phyloP scores from a whole-genome alignment of 2,113 vertebrate genomes.

The Callithrix jacchus region DNA sequence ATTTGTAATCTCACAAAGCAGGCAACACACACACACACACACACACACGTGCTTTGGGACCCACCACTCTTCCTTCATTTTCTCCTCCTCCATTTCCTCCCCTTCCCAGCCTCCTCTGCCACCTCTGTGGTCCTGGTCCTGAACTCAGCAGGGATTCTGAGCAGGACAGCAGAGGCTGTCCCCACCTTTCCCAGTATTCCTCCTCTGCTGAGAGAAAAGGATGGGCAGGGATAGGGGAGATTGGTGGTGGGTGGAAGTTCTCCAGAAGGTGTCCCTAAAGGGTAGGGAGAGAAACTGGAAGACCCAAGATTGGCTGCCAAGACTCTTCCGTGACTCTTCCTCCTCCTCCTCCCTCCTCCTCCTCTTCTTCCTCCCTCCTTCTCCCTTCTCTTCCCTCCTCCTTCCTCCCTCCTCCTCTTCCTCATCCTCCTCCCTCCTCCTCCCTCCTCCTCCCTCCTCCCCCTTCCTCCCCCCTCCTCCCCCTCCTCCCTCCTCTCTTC shows the following conservation, averaged over 20 bases:
- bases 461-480: background rate
- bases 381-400: background rate
- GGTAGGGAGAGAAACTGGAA: background rate
- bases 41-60: too few species aligned
- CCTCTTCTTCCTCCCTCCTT: background rate
- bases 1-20: background rate
- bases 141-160: background rate
- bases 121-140: background rate
- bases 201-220: background rate
- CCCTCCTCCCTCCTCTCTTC: background rate
- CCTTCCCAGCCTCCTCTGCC: background rate
- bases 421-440: background rate
- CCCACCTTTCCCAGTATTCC: background rate
- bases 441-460: background rate
- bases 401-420: background rate
- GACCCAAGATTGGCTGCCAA: background rate
- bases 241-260: background rate
- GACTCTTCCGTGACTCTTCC: background rate
- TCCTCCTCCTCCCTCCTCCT: background rate
- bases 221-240: background rate
- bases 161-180: background rate
- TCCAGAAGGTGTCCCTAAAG: background rate
- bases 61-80: too few species aligned
- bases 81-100: too few species aligned
- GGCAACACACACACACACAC: background rate